Evolutionary conservation across 1,140 invertebrate genomes (phyloP).

Genomic region (Grapholita molesta): DNA sequence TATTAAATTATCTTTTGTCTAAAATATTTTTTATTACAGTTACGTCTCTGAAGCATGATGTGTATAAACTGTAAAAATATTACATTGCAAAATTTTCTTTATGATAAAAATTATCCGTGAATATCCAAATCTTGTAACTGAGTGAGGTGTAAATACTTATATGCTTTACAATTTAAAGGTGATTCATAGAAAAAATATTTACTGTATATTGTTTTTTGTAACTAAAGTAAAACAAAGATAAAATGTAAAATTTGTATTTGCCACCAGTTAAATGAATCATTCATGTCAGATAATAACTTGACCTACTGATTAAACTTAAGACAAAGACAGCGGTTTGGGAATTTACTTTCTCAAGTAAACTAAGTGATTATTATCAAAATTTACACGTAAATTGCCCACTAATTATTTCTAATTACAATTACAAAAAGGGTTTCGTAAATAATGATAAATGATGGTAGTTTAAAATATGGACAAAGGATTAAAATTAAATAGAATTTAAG

Average conservation of each 20-base stretch:
- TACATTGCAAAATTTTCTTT: too few species aligned
- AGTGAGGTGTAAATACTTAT: too few species aligned
- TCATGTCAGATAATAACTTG: neutral
- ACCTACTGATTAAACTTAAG: neutral
- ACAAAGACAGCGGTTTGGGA: neutral
- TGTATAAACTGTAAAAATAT: too few species aligned
- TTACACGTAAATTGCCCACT: neutral
- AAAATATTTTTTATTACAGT: too few species aligned
- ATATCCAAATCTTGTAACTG: too few species aligned
- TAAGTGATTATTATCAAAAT: neutral
- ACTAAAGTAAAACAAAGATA: too few species aligned
- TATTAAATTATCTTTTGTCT: too few species aligned
- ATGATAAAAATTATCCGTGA: too few species aligned
- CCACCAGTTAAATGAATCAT: neutral
- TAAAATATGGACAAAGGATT: neutral
- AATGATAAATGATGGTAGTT: neutral
- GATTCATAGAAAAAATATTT: too few species aligned
- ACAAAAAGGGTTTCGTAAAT: neutral
- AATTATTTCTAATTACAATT: neutral
- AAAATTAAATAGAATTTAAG: neutral
- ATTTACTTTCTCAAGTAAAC: conserved; percentile 2
- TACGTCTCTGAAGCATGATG: too few species aligned
- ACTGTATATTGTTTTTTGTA: too few species aligned
- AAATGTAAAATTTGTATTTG: neutral
- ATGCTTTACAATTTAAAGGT: too few species aligned